Evolutionary conservation across 1,140 invertebrate species (phyloP), one percentile per base, ranked within the genome.

Genomic region (Aphelenchoides avenae): DNA sequence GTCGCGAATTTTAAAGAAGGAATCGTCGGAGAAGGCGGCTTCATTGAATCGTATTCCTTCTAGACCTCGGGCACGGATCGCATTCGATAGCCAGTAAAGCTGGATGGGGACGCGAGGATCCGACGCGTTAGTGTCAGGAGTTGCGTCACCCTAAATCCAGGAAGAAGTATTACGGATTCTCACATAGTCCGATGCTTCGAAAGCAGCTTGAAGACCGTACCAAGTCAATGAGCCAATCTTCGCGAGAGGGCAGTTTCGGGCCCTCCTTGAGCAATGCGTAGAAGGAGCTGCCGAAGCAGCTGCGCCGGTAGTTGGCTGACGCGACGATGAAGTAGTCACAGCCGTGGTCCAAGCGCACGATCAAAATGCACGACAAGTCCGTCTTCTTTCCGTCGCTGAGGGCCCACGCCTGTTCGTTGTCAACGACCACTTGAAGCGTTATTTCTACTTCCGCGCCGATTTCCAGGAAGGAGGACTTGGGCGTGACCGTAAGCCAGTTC

Each of bases 241-340:
- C 61, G 24, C 55, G 1, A 26, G 5, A 15, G 1, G 48, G n/a
- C 9, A 2, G 6, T 13, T 9, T 7, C 11, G 22, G 15, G 11
- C 27, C 9, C 15, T 34, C 15, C 15, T 66, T 43, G 37, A n/a
- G 54, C 4, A 31, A 39, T 20, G 51, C 49, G 34, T 22, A n/a
- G n/a, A 52, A 55, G 15, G 39, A 61, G 6, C 13, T 48, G 18
- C 7, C 2, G 61, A 54, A 58, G 26, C 47, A 20, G 34, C 26
- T 49, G 11, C 27, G 43, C 20, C 31, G 26, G 34, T 70, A 76
- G n/a, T 53, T 53, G 5, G 72, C 73, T 7, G 56, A 41, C 20
- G 76, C 56, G 4, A 72, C 70, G 33, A 75, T 57, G 53, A 75
- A 75, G 60, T 73, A 66, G 43, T 75, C 72, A 13, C 73, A 30